Evolutionary conservation across 1,140 invertebrate genomes (phyloP), one percentile per base, ranked within the genome.

Genomic region (Drosophila tristis): DNA sequence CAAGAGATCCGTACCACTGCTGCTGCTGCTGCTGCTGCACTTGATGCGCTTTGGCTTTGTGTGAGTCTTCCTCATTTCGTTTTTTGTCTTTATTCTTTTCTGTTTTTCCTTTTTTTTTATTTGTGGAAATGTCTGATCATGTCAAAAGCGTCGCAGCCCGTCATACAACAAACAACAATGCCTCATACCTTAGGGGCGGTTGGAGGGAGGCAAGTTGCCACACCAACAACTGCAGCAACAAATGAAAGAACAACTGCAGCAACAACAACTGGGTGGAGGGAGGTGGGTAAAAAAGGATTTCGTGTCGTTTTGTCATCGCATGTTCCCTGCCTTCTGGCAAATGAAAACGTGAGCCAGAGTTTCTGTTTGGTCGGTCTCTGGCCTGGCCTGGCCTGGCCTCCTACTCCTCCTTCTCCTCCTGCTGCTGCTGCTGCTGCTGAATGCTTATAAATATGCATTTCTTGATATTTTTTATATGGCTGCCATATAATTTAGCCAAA

Each of bases 221-320:
- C 9, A 31, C 31, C 31, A 31, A 31, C 44, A 49, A 47, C n/a
- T 58, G 43, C 9, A 35, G 4, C 9, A 35, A 35, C 31, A 39
- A 39, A 9, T 39, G 4, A 9, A 11, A 35, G 31, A 35, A 35
- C 31, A 35, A 31, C 29, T 8, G 31, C 31, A 35, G 11, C 31
- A 35, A 11, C 8, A 35, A 9, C 44, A 55, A 15, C 13, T 20
- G 35, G 2, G 8, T 23, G 47, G n/a, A 23, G 42, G 29, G 25
- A 3, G 23, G 31, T 5, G 53, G 44, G 23, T 50, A 29, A 51
- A 72, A 78, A 86, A 89, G 84, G 82, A 86, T 79, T 87, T 86
- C 82, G 82, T 86, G 82, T 86, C 78, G 78, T 86, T 86, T 86
- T 86, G 84, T 86, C 82, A 86, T 86, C 82, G 82, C 82, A 86